phyloP scores from a whole-genome alignment of 1,140 invertebrate genomes.

The Maconellicoccus hirsutus region DNA sequence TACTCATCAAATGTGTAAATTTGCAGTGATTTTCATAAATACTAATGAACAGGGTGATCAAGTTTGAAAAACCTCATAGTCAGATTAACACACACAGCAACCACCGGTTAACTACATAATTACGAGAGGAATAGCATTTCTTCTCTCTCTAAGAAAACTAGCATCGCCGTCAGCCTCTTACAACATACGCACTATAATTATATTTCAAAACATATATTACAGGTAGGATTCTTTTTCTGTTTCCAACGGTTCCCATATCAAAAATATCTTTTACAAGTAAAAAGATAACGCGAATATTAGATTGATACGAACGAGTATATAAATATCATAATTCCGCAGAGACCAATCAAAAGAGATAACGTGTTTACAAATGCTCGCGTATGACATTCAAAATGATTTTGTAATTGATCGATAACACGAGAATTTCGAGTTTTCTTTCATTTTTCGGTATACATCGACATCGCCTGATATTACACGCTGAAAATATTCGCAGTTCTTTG shows the following conservation, averaged over 20 bases:
- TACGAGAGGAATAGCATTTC: neutral
- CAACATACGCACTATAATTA: neutral
- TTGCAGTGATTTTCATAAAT: neutral
- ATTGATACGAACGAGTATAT: neutral
- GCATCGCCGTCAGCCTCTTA: neutral
- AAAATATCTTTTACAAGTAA: neutral
- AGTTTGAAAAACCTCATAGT: neutral
- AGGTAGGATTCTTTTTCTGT: no score
- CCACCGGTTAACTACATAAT: conserved; percentile 8
- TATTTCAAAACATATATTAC: neutral
- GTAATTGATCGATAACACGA: no score
- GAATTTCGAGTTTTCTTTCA: no score
- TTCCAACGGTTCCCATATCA: neutral
- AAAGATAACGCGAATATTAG: neutral
- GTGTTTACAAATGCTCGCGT: no score
- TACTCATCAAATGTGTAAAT: no score
- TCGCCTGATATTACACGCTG: no score
- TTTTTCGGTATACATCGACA: no score
- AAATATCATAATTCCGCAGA: no score
- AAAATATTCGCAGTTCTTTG: no score
- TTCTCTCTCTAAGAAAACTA: neutral
- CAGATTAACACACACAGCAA: neutral
- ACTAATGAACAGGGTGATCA: neutral
- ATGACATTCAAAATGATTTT: no score
- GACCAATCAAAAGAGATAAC: no score